Evolutionary conservation across 1,140 invertebrate species (phyloP), one percentile per base, ranked within the genome.

Genomic region (Tetramorium alpestre): DNA sequence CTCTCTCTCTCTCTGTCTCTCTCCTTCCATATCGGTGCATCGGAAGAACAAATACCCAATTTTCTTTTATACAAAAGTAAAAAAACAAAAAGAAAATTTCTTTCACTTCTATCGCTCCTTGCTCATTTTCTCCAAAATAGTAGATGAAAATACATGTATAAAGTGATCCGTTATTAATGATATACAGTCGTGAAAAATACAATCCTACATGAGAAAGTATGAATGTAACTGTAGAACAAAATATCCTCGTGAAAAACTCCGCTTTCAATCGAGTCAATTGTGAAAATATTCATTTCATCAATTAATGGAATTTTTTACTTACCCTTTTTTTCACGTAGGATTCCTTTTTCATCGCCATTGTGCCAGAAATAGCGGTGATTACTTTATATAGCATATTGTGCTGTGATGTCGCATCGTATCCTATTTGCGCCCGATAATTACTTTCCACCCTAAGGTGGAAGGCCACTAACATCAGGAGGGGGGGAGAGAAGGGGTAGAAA

Each of bases 371-470:
- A 60, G 3, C 58, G 11, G 18, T 2, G 11, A 38, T 7, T 41
- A 44, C 13, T 7, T 33, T 65, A n/a, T 47, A 16, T 2, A 22
- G n/a, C 47, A 25, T 41, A 41, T 51, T 69, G n/a, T 5, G 16
- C 7, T 62, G 18, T 18, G 6, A 44, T 38, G 38, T 38, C 8
- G 28, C 60, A 33, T 70, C 22, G n/a, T 64, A 49, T 60, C 41
- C 25, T 73, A 44, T 82, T 82, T 82, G 80, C 73, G 67, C 25
- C n/a, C 54, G 67, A 60, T 72, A 82, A 82, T 82, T 82, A 82
- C 41, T 73, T 72, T 25, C 13, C 80, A 44, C n/a, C 5, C 49
- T 18, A 18, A 60, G 80, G 51, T 58, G 67, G 69, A 51, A 47
- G 25, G 54, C 49, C 13, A 41, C 3, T 5, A 33, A 44, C 7